Evolutionary conservation across 1,140 invertebrate genomes (phyloP), one percentile per base, ranked within the genome.

Genomic region (Halyomorpha halys): DNA sequence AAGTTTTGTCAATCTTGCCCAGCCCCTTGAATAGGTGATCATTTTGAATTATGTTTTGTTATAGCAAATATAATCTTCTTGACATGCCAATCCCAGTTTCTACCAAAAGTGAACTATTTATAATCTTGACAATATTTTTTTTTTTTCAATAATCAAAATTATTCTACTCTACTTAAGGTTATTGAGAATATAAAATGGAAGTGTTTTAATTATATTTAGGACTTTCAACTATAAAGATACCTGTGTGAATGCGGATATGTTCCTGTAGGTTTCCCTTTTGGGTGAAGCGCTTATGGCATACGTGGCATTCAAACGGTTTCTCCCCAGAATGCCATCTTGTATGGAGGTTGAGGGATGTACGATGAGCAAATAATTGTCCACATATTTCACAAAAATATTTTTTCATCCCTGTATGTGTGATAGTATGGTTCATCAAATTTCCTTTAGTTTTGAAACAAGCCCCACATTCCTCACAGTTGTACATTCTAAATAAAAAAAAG

Each of bases 331-430:
- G 79, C 75, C 76, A 78, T 23, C 62, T 53, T 0, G 78, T 54
- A 72, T 88, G 86, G 39, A 87, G 71, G 4, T 79, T 85, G 3
- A 87, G 77, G 69, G 83, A 85, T 9, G 85, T 85, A 75, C 86
- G 87, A 71, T 87, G 85, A 2, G 84, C 79, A 73, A 87, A 88
- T 62, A 77, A 80, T 69, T 90, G 87, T 13, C 83, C 83, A 73
- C 90, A 93, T 59, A 87, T 79, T 65, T 84, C 81, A 70, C 89
- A 91, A 21, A 79, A 76, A 73, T 84, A 88, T 70, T 82, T 84
- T 70, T 86, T 87, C 60, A 86, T 81, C 5, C 84, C 84, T 0
- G 81, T 81, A 68, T 88, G 86, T 3, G 83, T 81, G 8, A 80
- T 75, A 66, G 81, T 78, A 73, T 89, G 86, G 74, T 85, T 86